A percentile compares a stretch with the other conserved stretches of the same genome.
phyloP scores from a whole-genome alignment of 2,888 invertebrate genomes.

The Corbicula japonica region DNA sequence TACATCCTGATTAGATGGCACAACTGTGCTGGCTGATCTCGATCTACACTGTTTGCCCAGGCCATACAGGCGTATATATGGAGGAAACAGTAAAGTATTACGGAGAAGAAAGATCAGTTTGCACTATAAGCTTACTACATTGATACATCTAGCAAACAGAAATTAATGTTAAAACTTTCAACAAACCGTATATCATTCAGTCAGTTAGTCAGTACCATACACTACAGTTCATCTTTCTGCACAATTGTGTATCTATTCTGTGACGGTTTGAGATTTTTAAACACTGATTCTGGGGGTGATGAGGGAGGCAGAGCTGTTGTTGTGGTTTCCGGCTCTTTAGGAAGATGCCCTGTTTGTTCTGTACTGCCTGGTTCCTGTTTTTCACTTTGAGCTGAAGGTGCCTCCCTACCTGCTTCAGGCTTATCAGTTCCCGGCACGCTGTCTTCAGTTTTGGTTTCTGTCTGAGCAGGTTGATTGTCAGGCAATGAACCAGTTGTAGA shows the following conservation, averaged over 20 bases:
- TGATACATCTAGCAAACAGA: no score
- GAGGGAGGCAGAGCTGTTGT: conserved; percentile 87
- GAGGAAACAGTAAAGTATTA: not conserved
- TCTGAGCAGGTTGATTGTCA: no score
- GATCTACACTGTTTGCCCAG: not conserved
- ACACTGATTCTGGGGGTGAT: conserved; percentile 97
- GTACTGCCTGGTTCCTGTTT: not conserved
- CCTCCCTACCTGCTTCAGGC: no score
- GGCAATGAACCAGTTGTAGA: no score
- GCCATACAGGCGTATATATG: not conserved
- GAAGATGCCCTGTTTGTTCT: conserved; percentile 57
- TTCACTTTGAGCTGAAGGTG: no score
- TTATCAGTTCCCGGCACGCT: no score
- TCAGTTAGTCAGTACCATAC: not conserved
- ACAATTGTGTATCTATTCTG: conserved; percentile 98
- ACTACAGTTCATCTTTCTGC: conserved; percentile 94
- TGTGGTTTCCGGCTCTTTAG: conserved; percentile 57
- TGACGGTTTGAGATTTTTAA: conserved; percentile 98
- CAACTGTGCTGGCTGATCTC: no score
- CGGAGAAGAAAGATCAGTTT: no score
- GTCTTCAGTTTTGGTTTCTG: no score
- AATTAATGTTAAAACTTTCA: not conserved
- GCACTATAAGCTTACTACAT: no score
- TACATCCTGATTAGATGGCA: no score
- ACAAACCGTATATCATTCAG: conserved; percentile 26